Percentiles rank a stretch among this genome's conserved stretches.
These are phyloP conservation scores for Hypocryptadius cinnamomeus DNA, from an alignment of 2,113 vertebrate genomes.

Conservation along the genomic window DNA sequence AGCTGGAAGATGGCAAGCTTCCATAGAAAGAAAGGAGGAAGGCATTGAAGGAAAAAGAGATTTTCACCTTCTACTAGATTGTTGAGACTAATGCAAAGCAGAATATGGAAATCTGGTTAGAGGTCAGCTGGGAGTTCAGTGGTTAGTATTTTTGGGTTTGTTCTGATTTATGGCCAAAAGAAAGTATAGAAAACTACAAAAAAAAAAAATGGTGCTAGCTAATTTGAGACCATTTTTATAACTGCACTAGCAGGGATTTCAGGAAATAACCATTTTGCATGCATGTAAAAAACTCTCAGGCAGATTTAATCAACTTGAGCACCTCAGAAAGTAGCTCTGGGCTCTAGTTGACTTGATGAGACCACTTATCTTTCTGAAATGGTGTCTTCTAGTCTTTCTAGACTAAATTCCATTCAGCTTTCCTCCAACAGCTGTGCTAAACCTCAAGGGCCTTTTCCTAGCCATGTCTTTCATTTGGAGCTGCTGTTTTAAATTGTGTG, in stretches of 20 bases:
- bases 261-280: not conserved
- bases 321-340: not conserved
- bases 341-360: not conserved
- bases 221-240: not conserved
- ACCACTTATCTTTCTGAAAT: not conserved
- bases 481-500: not conserved
- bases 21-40: not conserved
- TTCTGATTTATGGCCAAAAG: not conserved
- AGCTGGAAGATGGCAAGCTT: not conserved
- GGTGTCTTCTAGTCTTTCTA: not conserved
- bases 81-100: not conserved
- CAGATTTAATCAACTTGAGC: slow-evolving; percentile 6
- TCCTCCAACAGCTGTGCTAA: not conserved
- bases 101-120: not conserved
- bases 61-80: not conserved
- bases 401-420: not conserved
- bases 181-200: not conserved
- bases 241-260: not conserved
- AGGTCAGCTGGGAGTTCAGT: not conserved
- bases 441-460: not conserved
- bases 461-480: not conserved
- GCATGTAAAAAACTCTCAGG: not conserved
- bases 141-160: not conserved
- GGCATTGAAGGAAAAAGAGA: not conserved
- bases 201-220: not conserved